A percentile compares a stretch with the other conserved stretches of the same genome.
Conservation (phyloP, 2,113 vertebrate species). For the Cettia cetti region DNA sequence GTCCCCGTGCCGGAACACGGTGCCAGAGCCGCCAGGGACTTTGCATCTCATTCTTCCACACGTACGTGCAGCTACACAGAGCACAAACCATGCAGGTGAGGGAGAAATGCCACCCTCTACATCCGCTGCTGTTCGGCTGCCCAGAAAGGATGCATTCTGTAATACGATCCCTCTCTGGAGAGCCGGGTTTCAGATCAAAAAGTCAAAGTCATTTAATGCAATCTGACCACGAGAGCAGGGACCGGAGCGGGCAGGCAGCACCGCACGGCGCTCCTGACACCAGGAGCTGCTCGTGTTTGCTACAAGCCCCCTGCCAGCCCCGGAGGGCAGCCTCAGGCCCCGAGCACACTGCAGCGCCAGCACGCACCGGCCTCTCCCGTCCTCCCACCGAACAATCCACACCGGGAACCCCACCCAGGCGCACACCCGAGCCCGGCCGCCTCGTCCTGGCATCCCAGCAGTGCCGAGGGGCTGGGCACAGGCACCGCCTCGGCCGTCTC, state of each 20-base stretch:
- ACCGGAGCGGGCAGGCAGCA: neutral
- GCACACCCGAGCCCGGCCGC: neutral
- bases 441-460: neutral
- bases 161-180: neutral
- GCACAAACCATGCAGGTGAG: neutral
- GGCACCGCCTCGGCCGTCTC: accelerated
- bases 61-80: accelerated
- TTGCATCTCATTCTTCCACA: neutral
- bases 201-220: neutral
- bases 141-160: neutral
- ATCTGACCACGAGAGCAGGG: neutral
- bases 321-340: constrained; percentile 20
- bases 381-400: neutral
- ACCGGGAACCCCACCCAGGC: neutral
- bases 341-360: neutral
- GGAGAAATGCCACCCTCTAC: neutral
- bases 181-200: neutral
- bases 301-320: neutral
- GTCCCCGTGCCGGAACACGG: neutral
- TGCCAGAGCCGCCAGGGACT: neutral
- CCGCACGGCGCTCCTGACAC: neutral
- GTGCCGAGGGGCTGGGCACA: neutral
- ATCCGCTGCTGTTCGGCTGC: neutral
- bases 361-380: neutral
- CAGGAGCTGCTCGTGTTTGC: neutral